A percentile compares a stretch with the other conserved stretches of the same genome.
Evolutionary conservation across 2,888 invertebrate species (phyloP).

Genomic region (Xylocampa areola): DNA sequence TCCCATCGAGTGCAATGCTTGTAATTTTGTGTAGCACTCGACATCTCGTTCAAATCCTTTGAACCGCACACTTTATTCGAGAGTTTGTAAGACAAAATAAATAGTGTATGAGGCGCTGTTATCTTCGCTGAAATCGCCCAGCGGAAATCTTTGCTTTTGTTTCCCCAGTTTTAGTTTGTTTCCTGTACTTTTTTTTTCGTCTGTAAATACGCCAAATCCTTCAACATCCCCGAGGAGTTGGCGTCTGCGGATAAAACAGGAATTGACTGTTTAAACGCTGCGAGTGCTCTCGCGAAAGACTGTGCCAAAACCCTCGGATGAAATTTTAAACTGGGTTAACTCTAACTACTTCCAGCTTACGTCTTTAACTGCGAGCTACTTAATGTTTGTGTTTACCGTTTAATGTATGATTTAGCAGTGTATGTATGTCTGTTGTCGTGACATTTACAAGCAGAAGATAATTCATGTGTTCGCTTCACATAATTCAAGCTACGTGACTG

Average conservation of each 20-base stretch:
- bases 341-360: constrained; percentile 22
- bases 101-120: constrained; percentile 65
- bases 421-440: constrained; percentile 33
- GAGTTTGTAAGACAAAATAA: constrained; percentile 73
- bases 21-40: constrained; percentile 42
- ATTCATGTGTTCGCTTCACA: constrained; percentile 55
- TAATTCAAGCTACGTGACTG: constrained; percentile 58
- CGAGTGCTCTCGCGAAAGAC: constrained; percentile 71
- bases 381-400: constrained; percentile 35
- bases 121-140: constrained; percentile 63
- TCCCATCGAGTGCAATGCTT: constrained; percentile 38
- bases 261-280: constrained; percentile 78
- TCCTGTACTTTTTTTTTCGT: constrained; percentile 67
- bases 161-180: constrained; percentile 63
- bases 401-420: constrained; percentile 26
- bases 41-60: constrained; percentile 47
- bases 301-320: constrained; percentile 72
- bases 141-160: constrained; percentile 71
- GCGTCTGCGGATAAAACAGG: constrained; percentile 72
- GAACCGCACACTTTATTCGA: constrained; percentile 52
- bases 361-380: constrained; percentile 19
- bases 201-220: constrained; percentile 77
- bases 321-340: constrained; percentile 77
- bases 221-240: constrained; percentile 74
- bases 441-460: constrained; percentile 51